Percentiles rank a stretch among this genome's conserved stretches.
These are phyloP conservation scores for Colletes latitarsis DNA, from an alignment of 1,140 invertebrate species.

Conservation along the genomic window DNA sequence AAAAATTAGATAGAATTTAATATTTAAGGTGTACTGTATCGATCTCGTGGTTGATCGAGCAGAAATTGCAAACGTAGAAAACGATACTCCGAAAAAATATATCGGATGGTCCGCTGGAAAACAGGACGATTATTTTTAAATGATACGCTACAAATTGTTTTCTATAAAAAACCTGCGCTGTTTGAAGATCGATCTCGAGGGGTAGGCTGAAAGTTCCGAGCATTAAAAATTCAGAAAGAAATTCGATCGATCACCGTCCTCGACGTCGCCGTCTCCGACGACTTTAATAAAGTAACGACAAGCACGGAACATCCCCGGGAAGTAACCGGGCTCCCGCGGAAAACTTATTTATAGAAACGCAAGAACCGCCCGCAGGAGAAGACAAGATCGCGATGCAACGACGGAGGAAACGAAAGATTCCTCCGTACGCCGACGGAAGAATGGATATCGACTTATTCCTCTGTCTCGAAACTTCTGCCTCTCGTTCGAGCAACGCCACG, in stretches of 20 bases:
- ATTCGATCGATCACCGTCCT: not conserved
- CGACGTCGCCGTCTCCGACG: not conserved
- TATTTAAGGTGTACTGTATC: no score
- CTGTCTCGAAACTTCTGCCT: constrained; percentile 55
- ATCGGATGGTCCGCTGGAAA: no score
- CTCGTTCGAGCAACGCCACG: not conserved
- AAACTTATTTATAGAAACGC: not conserved
- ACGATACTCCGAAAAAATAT: no score
- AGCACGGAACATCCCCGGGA: not conserved
- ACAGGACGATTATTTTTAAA: no score
- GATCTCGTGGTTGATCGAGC: no score
- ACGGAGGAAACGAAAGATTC: constrained; percentile 32
- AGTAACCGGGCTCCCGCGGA: not conserved
- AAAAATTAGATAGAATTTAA: no score
- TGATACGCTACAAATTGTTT: no score
- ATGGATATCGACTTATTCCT: constrained; percentile 40
- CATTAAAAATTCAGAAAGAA: not conserved
- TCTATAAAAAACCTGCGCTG: no score
- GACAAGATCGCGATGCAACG: not conserved
- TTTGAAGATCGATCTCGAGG: not conserved
- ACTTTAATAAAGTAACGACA: constrained; percentile 5
- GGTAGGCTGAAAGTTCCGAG: not conserved
- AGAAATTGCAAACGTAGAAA: no score
- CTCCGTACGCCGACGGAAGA: constrained; percentile 5
- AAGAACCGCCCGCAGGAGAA: not conserved